Base-by-base conservation (phyloP, 2,888 invertebrate genomes). In the Callyntrura sp. region DNA sequence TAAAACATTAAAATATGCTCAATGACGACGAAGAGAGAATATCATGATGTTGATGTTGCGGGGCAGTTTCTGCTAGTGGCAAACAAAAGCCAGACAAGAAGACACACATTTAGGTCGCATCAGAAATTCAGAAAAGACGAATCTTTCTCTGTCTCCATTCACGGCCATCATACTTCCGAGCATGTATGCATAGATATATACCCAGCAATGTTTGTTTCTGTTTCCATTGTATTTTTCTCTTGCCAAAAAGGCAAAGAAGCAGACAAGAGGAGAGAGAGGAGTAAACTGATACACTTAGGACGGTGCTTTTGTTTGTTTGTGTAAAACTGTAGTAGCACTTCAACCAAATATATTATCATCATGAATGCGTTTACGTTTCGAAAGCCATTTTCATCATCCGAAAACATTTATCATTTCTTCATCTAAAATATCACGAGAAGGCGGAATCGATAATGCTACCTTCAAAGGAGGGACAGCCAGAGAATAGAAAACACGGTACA, bases 1-100 rank as follows among this genome's bases (percentile, higher is more conserved):
- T 76, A 76, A 76, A 76, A 76, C 76, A 76, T 76, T 76, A 76
- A 76, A 76, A 76, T 76, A 76, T 76, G 76, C 76, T 76, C 76
- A 73, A 73, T 73, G 76, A 76, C 76, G 48, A 76, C 51, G 25
- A 76, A 51, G 25, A 25, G 25, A 51, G 28, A 23, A 23, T 20
- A 25, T 17, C n/a, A 51, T 76, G 76, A 76, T 76, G 48, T 73
- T 73, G 25, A 76, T 76, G 51, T 76, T 76, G 76, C 76, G 48
- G 23, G 48, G 45, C 23, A 76, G 23, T 76, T 51, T 60, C 17
- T 60, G 17, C 35, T 68, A 62, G 68, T 43, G 17, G n/a, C 76
- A 76, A 76, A 51, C 48, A 51, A 68, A 76, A 51, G 76, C 51
- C 48, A 48, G 48, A 25, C 76, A 76, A 76, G 23, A 48, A 48